phyloP scores from a whole-genome alignment of 2,797 vertebrate genomes.

The Spheniscus humboldti region DNA sequence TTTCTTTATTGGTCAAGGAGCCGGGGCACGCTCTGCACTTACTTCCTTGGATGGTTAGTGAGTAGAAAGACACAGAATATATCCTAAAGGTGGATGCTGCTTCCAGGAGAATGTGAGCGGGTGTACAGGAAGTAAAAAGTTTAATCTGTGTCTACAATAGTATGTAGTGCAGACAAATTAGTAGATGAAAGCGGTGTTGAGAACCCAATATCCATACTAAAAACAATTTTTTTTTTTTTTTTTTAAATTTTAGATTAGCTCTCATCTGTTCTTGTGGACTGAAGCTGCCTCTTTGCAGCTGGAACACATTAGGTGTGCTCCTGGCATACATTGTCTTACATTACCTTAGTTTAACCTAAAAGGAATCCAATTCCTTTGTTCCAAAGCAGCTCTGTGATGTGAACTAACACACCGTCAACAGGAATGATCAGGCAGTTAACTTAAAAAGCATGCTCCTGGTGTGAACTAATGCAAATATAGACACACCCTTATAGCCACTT shows the following conservation, averaged over 20 bases:
- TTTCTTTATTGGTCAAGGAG: neutral
- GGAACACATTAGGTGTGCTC: neutral
- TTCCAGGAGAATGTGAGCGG: neutral
- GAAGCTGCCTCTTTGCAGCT: neutral
- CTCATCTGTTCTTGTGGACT: neutral
- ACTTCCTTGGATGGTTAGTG: neutral
- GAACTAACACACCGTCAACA: neutral
- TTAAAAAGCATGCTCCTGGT: neutral
- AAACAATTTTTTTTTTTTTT: neutral
- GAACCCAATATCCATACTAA: neutral
- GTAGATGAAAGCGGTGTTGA: neutral
- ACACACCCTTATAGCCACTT: neutral
- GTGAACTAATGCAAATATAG: neutral
- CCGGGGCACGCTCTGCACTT: neutral
- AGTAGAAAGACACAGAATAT: neutral
- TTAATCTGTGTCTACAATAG: neutral
- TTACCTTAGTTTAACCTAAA: conserved; percentile 17
- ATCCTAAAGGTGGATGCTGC: neutral
- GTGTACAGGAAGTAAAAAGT: neutral
- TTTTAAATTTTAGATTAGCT: neutral
- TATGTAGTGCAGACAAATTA: neutral
- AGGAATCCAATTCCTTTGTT: neutral
- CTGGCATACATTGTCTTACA: neutral
- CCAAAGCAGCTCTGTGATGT: neutral
- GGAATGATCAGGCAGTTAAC: neutral